phyloP scores from a whole-genome alignment of 2,888 invertebrate species.

The Parnassius smintheus region DNA sequence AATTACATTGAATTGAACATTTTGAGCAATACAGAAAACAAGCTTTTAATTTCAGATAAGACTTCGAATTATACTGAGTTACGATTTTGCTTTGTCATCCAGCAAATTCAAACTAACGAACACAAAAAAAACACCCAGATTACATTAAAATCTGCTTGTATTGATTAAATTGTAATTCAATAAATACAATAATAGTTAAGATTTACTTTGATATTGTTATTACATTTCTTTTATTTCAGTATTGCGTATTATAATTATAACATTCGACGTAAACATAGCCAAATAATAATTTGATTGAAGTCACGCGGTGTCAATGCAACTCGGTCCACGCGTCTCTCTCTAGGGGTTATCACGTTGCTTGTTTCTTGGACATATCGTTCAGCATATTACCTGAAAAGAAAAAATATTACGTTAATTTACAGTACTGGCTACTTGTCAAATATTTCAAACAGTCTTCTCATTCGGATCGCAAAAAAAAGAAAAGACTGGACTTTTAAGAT shows the following conservation, averaged over 20 bases:
- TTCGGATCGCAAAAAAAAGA: conserved; percentile 71
- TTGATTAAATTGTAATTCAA: conserved; percentile 8
- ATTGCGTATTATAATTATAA: conserved; percentile 3
- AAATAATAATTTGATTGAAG: conserved; percentile 34
- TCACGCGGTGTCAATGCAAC: conserved; percentile 37
- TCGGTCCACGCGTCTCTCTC: conserved; percentile 50
- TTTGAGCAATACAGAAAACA: not conserved
- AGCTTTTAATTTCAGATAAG: conserved; percentile 1
- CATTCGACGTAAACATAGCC: conserved; percentile 27
- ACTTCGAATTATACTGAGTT: conserved; percentile 1
- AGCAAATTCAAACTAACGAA: conserved; percentile 7
- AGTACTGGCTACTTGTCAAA: conserved; percentile 70
- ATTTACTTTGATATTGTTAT: conserved; percentile 1
- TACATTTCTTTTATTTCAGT: not conserved
- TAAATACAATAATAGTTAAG: conserved; percentile 1
- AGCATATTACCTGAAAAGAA: conserved; percentile 77
- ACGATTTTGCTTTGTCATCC: conserved; percentile 14
- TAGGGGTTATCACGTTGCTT: conserved; percentile 47
- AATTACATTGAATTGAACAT: not conserved
- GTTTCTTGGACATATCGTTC: conserved; percentile 60
- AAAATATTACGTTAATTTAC: conserved; percentile 76
- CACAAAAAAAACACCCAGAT: conserved; percentile 12
- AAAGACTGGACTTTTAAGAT: conserved; percentile 63
- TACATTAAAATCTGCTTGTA: conserved; percentile 8
- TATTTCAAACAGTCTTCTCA: conserved; percentile 76